Base-by-base conservation (phyloP, 2,113 vertebrate species). In the Sprattus sprattus region DNA sequence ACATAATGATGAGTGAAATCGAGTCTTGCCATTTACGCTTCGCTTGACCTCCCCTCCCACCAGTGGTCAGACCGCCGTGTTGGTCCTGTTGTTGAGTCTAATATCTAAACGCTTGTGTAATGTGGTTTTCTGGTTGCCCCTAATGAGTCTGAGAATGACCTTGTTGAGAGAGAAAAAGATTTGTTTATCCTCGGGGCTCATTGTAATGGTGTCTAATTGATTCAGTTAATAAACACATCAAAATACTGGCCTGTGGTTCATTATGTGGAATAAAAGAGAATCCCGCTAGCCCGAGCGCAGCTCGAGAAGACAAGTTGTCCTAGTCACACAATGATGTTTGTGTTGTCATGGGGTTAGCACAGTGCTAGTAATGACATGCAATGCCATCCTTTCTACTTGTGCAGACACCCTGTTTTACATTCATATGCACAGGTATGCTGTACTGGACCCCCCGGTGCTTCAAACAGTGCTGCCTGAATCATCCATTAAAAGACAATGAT, bases 181-280 rank as follows among this genome's bases (percentile, higher is more conserved):
- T 91, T 92, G 90, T 93, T 93, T 89, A 89, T 87, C 82, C 85
- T 82, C 57, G 75, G 86, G 87, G 84, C 80, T 90, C 85, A 87
- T 92, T 93, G 86, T 91, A 86, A 85, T 84, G 83, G 82, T 91
- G 88, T 89, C 89, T 92, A 92, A 93, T 93, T 93, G 86, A 93
- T 93, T 91, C 4, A 57, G 90, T 91, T 89, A 91, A 91, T 91
- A 91, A 92, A 82, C 82, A 83, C 60, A n/a, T 91, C 87, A 90
- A 91, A 91, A 92, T 92, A 90, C 92, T 93, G 87, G 91, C 91
- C 90, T 89, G 84, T 88, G 83, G 92, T 91, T 90, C 86, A 90
- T 91, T 92, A 90, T 90, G 45, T 91, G 88, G 88, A 87, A 92
- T 92, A 90, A 83, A 83, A 45, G 46, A 89, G 87, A 44, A 84